These are phyloP conservation scores for Lacanobia wlatinum DNA, from an alignment of 2,888 invertebrate species.

Conservation along the genomic window DNA sequence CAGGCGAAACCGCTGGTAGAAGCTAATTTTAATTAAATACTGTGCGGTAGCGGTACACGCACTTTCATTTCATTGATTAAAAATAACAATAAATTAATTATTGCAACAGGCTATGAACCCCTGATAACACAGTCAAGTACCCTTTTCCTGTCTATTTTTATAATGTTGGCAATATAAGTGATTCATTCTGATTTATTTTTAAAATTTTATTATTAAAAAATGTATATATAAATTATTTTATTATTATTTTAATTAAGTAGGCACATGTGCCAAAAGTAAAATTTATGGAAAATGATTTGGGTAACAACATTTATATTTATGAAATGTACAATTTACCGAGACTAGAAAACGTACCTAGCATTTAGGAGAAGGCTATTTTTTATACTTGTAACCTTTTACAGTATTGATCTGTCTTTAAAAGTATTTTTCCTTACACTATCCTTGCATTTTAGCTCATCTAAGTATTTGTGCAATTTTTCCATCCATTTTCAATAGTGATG, in stretches of 20 bases:
- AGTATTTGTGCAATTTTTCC: slow-evolving; percentile 2
- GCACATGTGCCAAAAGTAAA: not conserved
- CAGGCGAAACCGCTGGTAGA: no score
- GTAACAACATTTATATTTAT: not conserved
- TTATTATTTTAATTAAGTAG: not conserved
- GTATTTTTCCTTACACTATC: slow-evolving; percentile 37
- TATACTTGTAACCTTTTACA: not conserved
- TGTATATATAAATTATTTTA: no score
- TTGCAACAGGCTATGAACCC: slow-evolving; percentile 13
- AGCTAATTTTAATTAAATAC: not conserved
- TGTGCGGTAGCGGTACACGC: not conserved
- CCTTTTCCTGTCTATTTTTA: slow-evolving; percentile 34
- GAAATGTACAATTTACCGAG: not conserved
- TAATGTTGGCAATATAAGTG: slow-evolving; percentile 17
- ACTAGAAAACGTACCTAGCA: not conserved
- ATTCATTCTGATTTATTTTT: not conserved
- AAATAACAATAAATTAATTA: slow-evolving; percentile 1
- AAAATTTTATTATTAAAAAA: no score
- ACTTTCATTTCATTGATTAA: slow-evolving; percentile 28
- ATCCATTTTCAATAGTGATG: not conserved
- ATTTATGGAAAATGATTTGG: not conserved
- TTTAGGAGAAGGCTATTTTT: slow-evolving; percentile 8
- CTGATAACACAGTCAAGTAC: slow-evolving; percentile 42
- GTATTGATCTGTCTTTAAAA: not conserved
- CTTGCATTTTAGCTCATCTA: slow-evolving; percentile 23